Evolutionary conservation across 2,888 invertebrate genomes (phyloP), one percentile per base, ranked within the genome.

Genomic region (Lamellibrachia columna): DNA sequence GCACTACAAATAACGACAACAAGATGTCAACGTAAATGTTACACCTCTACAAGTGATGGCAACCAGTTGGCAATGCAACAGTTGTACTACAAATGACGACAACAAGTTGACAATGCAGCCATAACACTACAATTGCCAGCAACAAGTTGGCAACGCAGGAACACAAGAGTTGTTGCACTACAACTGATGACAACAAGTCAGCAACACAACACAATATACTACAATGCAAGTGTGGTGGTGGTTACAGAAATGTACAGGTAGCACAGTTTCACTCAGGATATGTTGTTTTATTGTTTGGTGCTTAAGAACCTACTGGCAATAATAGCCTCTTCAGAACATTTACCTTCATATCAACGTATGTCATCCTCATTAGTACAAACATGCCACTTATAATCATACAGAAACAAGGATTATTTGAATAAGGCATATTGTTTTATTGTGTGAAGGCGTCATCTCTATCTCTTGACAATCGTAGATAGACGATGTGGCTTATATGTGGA

Each of bases 121-220:
- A 22, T 22, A 15, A 11, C 2, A 60, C 15, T 60, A 60, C 60
- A 60, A 60, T 11, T 60, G 60, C 9, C 11, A 15, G 9, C 11
- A 15, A 8, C 60, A 60, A 11, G 60, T 40, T 40, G 40, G 40
- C 40, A 40, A 40, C 40, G 40, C 40, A 40, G 40, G 40, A 40
- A 40, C 40, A 40, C 60, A 9, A 9, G 93, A 93, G 98, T 60
- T 94, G 55, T 11, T 90, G 11, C 98, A 93, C 93, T 96, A 2
- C 52, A 90, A n/a, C n/a, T 90, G 90, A 90, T 52, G 90, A 3
- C 28, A 9, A 52, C 8, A 60, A 60, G 60, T 60, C 60, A 60
- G 11, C 11, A 15, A 60, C 60, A 60, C 40, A 40, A 40, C 40
- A 40, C 1, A 9, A 55, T 9, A 15, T 60, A 15, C 60, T 60